Percentiles rank a stretch among this genome's conserved stretches.
Conservation (phyloP, 1,140 invertebrate genomes). For the Aleiodes sp. region DNA sequence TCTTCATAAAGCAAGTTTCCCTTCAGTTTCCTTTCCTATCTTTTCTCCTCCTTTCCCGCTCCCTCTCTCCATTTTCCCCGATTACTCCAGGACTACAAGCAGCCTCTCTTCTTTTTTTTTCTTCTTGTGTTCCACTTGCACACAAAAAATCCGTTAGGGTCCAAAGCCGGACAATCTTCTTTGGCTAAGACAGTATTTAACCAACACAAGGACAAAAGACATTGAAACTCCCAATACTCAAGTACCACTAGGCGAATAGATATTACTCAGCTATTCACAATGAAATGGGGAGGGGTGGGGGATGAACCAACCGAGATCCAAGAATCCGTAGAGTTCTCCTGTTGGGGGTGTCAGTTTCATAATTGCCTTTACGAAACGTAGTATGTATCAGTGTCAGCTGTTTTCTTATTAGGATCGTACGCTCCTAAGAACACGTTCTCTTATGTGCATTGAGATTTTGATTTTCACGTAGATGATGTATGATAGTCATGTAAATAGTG, state of each 20-base stretch:
- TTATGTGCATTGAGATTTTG: slow-evolving; percentile 1
- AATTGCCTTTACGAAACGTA: slow-evolving; percentile 52
- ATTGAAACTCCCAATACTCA: neutral
- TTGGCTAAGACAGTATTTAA: neutral
- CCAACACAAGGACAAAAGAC: neutral
- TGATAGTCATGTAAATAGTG: no score
- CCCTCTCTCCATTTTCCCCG: neutral
- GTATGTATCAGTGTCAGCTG: slow-evolving; percentile 55
- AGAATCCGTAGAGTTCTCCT: slow-evolving; percentile 44
- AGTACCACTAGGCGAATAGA: slow-evolving; percentile 30
- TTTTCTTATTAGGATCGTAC: slow-evolving; percentile 55
- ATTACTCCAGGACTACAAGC: neutral
- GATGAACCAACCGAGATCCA: slow-evolving; percentile 15
- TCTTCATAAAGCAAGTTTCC: slow-evolving; percentile 43
- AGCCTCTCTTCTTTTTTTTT: neutral
- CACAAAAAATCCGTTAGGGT: neutral
- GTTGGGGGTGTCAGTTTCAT: slow-evolving; percentile 48
- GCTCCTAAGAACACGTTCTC: slow-evolving; percentile 28
- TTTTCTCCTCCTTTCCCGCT: neutral
- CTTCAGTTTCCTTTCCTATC: slow-evolving; percentile 5
- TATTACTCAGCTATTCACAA: slow-evolving; percentile 42
- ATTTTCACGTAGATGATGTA: neutral
- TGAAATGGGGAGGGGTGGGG: slow-evolving; percentile 21
- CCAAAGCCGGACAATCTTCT: neutral
- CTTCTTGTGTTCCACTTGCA: neutral